Evolutionary conservation across 2,797 vertebrate species (phyloP).

Genomic region (Artibeus jamaicensis): DNA sequence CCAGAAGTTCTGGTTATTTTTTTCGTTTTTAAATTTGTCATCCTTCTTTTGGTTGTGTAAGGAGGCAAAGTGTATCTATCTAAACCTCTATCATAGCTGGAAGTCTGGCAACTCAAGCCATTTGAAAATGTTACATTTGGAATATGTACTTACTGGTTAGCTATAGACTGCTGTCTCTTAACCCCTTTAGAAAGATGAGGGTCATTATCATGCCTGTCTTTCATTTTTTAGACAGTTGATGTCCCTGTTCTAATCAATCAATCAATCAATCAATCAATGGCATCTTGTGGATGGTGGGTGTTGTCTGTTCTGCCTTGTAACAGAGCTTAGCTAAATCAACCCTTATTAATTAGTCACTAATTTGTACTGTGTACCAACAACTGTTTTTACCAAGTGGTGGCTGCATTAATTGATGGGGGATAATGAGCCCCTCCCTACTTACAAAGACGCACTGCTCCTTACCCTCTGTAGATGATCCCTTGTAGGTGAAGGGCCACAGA

Average conservation of each 20-base stretch:
- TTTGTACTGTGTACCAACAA: constrained; percentile 80
- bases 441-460: constrained; percentile 76
- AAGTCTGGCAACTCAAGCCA: too few species aligned
- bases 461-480: constrained; percentile 76
- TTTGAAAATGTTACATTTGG: not conserved
- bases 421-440: constrained; percentile 83
- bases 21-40: too few species aligned
- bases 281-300: not conserved
- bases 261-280: not conserved
- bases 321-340: constrained; percentile 79
- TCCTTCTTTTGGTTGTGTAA: too few species aligned
- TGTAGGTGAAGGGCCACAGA: constrained; percentile 77
- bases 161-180: not conserved
- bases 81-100: too few species aligned
- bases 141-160: not conserved
- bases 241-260: not conserved
- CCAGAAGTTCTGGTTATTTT: too few species aligned
- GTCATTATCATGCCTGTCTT: not conserved
- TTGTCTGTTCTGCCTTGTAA: constrained; percentile 64
- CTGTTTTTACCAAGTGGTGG: constrained; percentile 82
- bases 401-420: constrained; percentile 80
- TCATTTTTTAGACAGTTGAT: not conserved
- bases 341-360: constrained; percentile 83
- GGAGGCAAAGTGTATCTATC: too few species aligned
- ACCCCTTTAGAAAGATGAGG: not conserved